Percentiles rank a stretch among this genome's conserved stretches.
Conservation (phyloP, 2,888 invertebrate species). For the Shargacucullia verbasci region DNA sequence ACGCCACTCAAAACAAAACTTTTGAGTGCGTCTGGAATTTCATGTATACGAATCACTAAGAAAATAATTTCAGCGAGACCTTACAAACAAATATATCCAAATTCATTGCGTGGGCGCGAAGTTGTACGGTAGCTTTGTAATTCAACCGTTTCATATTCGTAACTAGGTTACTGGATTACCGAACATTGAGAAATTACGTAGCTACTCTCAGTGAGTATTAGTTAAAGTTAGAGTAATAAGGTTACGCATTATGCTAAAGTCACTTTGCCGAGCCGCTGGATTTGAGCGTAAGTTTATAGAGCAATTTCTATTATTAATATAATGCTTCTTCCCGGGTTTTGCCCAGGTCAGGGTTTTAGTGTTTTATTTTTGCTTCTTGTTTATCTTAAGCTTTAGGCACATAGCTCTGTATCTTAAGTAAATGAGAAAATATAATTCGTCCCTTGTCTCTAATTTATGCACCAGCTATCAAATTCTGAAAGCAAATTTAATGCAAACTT, state of each 20-base stretch:
- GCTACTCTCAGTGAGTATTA: background rate
- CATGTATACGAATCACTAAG: too few species aligned
- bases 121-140: constrained; percentile 18
- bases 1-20: too few species aligned
- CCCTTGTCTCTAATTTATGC: too few species aligned
- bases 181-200: constrained; percentile 30
- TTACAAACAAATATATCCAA: too few species aligned
- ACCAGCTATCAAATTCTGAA: constrained; percentile 14
- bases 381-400: constrained; percentile 7
- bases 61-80: too few species aligned
- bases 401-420: too few species aligned
- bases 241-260: constrained; percentile 21
- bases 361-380: constrained; percentile 10
- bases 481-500: constrained; percentile 15
- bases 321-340: background rate
- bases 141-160: constrained; percentile 16
- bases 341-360: background rate
- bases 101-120: constrained; percentile 1
- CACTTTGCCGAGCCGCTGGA: background rate
- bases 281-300: background rate
- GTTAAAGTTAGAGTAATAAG: constrained; percentile 7
- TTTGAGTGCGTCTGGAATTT: too few species aligned
- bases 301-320: constrained; percentile 11
- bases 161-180: constrained; percentile 12
- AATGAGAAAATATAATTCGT: too few species aligned